phyloP scores from a whole-genome alignment of 2,113 vertebrate genomes.

The Zingel zingel region DNA sequence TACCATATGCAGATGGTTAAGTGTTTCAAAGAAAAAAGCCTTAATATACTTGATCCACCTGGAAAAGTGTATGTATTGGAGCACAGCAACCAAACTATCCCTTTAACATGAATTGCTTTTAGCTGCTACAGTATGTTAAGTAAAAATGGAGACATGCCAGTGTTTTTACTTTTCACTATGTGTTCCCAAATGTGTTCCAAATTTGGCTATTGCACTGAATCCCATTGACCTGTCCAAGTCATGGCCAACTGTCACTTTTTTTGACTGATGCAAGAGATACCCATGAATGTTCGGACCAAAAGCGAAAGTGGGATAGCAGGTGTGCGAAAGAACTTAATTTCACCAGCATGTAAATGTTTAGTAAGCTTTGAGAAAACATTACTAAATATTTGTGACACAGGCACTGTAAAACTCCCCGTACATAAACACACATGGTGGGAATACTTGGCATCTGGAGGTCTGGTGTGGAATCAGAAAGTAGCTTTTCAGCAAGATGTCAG shows the following conservation, averaged over 20 bases:
- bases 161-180: neutral
- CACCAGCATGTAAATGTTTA: constrained; percentile 54
- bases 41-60: too few species aligned
- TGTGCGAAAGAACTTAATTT: neutral
- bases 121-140: neutral
- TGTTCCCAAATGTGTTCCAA: neutral
- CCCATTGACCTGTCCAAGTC: neutral
- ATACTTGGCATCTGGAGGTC: constrained; percentile 10
- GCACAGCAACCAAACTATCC: too few species aligned
- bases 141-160: neutral
- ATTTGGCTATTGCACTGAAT: neutral
- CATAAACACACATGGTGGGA: neutral
- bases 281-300: constrained; percentile 20
- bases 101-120: neutral
- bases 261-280: neutral
- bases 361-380: constrained; percentile 26
- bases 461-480: neutral
- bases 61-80: too few species aligned
- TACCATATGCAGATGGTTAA: neutral
- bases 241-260: neutral
- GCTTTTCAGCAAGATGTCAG: neutral
- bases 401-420: constrained; percentile 8
- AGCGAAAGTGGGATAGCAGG: constrained; percentile 20
- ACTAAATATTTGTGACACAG: constrained; percentile 44
- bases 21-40: neutral